Base-by-base conservation (phyloP, 1,140 invertebrate genomes). In the Meloidogyne chitwoodi region DNA sequence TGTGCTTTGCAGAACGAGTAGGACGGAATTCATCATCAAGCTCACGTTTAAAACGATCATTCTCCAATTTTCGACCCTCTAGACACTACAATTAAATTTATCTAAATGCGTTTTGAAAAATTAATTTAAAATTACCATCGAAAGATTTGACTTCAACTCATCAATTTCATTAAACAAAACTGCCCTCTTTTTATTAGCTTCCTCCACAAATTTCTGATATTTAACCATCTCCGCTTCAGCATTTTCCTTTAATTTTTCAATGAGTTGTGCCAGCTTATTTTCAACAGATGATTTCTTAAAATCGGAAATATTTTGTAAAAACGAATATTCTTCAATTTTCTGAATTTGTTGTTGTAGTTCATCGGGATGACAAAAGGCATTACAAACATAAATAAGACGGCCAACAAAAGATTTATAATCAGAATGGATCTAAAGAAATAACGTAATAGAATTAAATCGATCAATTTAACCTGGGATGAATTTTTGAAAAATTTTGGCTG, bases 401-500 rank as follows among this genome's bases (percentile, higher is more conserved):
- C 74, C 63, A 19, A 68, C 24, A 29, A 75, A 74, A 10, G 16
- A 26, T 26, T 68, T 74, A 68, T 31, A 66, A 10, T 68, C 41
- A 22, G 67, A 72, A 22, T 64, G 44, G 22, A 44, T 27, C 67
- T 75, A 56, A n/a, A 38, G 2, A 29, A 68, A 31, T 38, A 27
- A 1, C 19, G 6, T 3, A 22, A 2, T 27, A 22, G 19, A 26
- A 34, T 11, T n/a, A n/a, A n/a, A n/a, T n/a, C n/a, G n/a, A n/a
- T n/a, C n/a, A 26, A n/a, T 31, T 41, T 63, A 22, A 75, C 67
- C 31, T 61, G 68, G 1, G 73, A 72, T 26, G 41, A 56, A n/a
- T 63, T 22, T 61, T 29, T 74, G 27, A 56, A 75, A 24, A 76
- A 61, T 11, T 14, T 31, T 16, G 56, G 44, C 63, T 75, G 75